Evolutionary conservation across 2,888 invertebrate species (phyloP).

Genomic region (Ischnus inquisitorius): DNA sequence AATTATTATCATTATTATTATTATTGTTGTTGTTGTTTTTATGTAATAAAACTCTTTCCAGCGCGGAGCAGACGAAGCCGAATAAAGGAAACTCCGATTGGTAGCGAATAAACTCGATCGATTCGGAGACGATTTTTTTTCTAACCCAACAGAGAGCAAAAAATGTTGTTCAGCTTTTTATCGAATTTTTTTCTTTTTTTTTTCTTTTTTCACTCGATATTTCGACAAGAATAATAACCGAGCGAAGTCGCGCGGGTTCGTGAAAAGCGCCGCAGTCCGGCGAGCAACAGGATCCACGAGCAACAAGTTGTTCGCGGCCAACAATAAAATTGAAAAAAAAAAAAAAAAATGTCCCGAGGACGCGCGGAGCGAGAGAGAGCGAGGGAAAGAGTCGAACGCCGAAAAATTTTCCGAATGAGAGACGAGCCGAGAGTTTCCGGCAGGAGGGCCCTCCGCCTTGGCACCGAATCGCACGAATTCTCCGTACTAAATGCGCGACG

Average conservation of each 20-base stretch:
- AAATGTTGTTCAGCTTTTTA: no score
- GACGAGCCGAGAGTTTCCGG: slow-evolving; percentile 32
- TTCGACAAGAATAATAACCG: neutral
- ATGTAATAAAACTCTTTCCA: no score
- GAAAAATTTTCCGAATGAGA: slow-evolving; percentile 41
- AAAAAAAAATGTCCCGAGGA: slow-evolving; percentile 1
- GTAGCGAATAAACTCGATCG: no score
- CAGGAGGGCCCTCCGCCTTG: slow-evolving; percentile 8
- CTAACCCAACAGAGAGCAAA: no score
- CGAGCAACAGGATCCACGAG: slow-evolving; percentile 18
- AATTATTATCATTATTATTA: no score
- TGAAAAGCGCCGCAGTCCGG: neutral
- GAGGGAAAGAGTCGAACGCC: slow-evolving; percentile 9
- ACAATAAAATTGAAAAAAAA: slow-evolving; percentile 3
- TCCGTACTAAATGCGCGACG: slow-evolving; percentile 29
- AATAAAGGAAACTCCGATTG: no score
- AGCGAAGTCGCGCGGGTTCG: neutral
- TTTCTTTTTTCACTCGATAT: neutral
- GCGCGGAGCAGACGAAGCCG: no score
- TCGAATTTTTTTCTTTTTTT: neutral
- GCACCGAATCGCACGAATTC: slow-evolving; percentile 27
- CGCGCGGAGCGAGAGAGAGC: slow-evolving; percentile 25
- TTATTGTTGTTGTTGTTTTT: no score
- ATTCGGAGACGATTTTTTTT: no score
- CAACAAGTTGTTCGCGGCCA: slow-evolving; percentile 54